Evolutionary conservation across 2,797 vertebrate species (phyloP).

Genomic region (Naso thynnoides): DNA sequence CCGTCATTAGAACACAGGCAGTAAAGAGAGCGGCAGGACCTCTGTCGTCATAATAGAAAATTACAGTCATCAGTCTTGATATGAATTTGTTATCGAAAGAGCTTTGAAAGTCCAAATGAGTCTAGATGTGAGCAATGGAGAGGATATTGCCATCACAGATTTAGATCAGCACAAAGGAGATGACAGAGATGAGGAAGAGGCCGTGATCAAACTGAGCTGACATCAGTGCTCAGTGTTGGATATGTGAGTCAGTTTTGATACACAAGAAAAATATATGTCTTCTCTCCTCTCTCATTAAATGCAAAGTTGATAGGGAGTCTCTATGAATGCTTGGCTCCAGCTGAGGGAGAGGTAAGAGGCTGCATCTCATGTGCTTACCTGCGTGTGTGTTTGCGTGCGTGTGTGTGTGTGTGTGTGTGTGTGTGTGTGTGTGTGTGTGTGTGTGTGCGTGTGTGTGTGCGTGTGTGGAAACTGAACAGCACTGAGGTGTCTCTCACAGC

Average conservation of each 20-base stretch:
- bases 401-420: conserved; percentile 37
- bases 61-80: conserved; percentile 47
- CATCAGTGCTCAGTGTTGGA: conserved; percentile 37
- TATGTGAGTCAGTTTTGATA: conserved; percentile 63
- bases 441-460: conserved; percentile 63
- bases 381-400: conserved; percentile 34
- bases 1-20: conserved; percentile 30
- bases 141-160: conserved; percentile 52
- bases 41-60: conserved; percentile 44
- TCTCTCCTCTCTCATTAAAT: conserved; percentile 83
- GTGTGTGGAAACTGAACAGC: conserved; percentile 13
- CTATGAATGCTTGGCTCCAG: conserved; percentile 85
- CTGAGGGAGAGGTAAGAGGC: conserved; percentile 87
- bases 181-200: conserved; percentile 53
- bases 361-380: conserved; percentile 68
- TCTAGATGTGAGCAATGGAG: conserved; percentile 28
- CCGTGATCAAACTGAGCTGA: conserved; percentile 49
- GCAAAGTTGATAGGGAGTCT: conserved; percentile 87
- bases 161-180: conserved; percentile 48
- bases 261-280: conserved; percentile 65
- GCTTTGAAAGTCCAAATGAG: conserved; percentile 55
- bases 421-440: conserved; percentile 71
- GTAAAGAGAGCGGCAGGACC: conserved; percentile 24
- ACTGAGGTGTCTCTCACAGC: conserved; percentile 10
- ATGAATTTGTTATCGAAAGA: conserved; percentile 42